Evolutionary conservation across 1,140 invertebrate genomes (phyloP).

Genomic region (Cyclargus thomasi): DNA sequence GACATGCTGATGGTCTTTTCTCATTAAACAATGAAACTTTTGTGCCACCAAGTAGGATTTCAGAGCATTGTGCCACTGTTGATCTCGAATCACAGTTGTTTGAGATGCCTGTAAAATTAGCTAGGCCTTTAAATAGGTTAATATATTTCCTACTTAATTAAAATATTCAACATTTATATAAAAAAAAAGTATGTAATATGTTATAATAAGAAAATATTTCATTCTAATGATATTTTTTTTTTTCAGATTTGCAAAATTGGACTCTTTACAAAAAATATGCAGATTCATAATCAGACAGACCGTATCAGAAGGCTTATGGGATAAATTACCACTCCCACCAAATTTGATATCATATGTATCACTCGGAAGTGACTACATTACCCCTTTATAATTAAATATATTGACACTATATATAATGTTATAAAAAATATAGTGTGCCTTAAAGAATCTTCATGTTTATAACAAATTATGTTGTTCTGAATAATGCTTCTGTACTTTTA

Average conservation of each 20-base stretch:
- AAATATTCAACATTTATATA: not conserved
- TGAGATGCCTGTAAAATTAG: conserved; percentile 69
- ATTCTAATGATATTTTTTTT: not conserved
- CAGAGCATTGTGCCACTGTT: conserved; percentile 66
- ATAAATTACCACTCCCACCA: conserved; percentile 56
- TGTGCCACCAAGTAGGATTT: conserved; percentile 66
- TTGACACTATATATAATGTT: conserved; percentile 16
- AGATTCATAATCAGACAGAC: conserved; percentile 69
- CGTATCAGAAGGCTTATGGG: conserved; percentile 52
- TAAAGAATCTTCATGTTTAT: conserved; percentile 23
- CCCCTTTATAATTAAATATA: conserved; percentile 41
- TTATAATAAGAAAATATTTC: not conserved
- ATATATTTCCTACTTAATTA: too few relatives aligned
- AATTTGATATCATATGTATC: conserved; percentile 64
- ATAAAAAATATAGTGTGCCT: conserved; percentile 33
- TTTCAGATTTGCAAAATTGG: conserved; percentile 68
- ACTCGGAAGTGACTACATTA: conserved; percentile 65
- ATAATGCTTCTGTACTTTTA: not conserved
- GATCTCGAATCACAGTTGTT: conserved; percentile 66
- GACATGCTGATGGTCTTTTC: conserved; percentile 67
- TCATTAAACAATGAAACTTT: conserved; percentile 70
- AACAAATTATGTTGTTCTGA: conserved; percentile 34
- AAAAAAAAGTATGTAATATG: too few relatives aligned
- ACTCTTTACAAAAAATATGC: conserved; percentile 68
- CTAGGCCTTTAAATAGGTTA: conserved; percentile 67